These are phyloP conservation scores for Oasisia sp. DNA, from an alignment of 2,888 invertebrate species.

Conservation along the genomic window DNA sequence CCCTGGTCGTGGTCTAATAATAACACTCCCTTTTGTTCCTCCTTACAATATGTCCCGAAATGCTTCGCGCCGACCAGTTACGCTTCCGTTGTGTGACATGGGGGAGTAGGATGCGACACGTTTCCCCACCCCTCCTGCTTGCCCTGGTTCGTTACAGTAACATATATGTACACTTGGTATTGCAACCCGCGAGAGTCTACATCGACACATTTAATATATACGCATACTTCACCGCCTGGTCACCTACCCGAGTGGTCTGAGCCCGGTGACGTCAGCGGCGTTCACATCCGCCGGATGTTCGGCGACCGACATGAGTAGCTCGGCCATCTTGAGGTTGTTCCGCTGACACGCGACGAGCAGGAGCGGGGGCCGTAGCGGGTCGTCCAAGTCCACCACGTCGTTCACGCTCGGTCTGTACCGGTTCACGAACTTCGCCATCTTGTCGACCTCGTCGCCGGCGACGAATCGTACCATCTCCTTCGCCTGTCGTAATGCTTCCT, in stretches of 20 bases:
- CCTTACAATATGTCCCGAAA: too few relatives aligned
- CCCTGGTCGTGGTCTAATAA: too few relatives aligned
- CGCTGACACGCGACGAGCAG: slow-evolving; percentile 51
- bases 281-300: slow-evolving; percentile 55
- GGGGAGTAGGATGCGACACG: too few relatives aligned
- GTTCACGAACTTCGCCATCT: slow-evolving; percentile 45
- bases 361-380: slow-evolving; percentile 47
- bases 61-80: too few relatives aligned
- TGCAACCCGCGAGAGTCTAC: too few relatives aligned
- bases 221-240: too few relatives aligned
- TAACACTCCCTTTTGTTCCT: too few relatives aligned
- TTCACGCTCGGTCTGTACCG: slow-evolving; percentile 47
- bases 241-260: not conserved
- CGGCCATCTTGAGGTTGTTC: slow-evolving; percentile 48
- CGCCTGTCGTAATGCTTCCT: not conserved
- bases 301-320: slow-evolving; percentile 47
- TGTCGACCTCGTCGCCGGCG: slow-evolving; percentile 26
- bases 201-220: too few relatives aligned
- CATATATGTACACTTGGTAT: too few relatives aligned
- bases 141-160: too few relatives aligned
- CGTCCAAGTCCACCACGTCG: slow-evolving; percentile 43
- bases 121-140: too few relatives aligned
- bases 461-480: not conserved
- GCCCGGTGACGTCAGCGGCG: slow-evolving; percentile 37
- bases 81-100: too few relatives aligned